Conservation (phyloP, 2,797 vertebrate species). For the Enteromius treurensis region DNA sequence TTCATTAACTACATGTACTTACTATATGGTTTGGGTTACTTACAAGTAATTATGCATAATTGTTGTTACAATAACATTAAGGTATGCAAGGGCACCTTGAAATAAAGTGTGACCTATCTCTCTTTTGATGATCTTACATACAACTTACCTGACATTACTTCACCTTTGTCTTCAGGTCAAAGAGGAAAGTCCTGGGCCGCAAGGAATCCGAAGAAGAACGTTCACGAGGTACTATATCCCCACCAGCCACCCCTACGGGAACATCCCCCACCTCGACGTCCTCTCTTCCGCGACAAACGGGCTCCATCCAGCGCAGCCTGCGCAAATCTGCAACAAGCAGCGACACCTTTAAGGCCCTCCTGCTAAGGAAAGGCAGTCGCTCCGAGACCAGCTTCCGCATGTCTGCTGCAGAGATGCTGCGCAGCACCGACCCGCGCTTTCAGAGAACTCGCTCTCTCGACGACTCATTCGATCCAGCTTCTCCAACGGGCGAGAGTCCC, state of each 20-base stretch:
- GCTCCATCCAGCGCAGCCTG: slow-evolving; percentile 91
- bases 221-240: slow-evolving; percentile 78
- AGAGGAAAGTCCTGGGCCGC: slow-evolving; percentile 95
- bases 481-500: slow-evolving; percentile 75
- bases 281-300: slow-evolving; percentile 78
- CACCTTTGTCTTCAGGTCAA: slow-evolving; percentile 82
- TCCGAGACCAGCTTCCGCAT: slow-evolving; percentile 91
- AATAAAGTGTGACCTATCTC: neutral
- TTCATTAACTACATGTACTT: neutral
- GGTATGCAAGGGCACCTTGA: neutral
- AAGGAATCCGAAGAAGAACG: slow-evolving; percentile 93
- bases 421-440: slow-evolving; percentile 90
- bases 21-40: neutral
- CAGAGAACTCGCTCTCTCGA: slow-evolving; percentile 81
- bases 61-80: neutral
- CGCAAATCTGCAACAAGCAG: slow-evolving; percentile 96
- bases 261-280: slow-evolving; percentile 70
- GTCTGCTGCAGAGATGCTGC: slow-evolving; percentile 95
- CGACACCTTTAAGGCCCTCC: slow-evolving; percentile 95
- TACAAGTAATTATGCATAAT: neutral
- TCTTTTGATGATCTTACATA: neutral
- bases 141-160: neutral
- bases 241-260: slow-evolving; percentile 83
- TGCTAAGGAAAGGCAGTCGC: slow-evolving; percentile 94
- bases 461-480: slow-evolving; percentile 66